These are phyloP conservation scores for Caenorhabditis sp. DNA, from an alignment of 2,888 invertebrate genomes.

Conservation along the genomic window DNA sequence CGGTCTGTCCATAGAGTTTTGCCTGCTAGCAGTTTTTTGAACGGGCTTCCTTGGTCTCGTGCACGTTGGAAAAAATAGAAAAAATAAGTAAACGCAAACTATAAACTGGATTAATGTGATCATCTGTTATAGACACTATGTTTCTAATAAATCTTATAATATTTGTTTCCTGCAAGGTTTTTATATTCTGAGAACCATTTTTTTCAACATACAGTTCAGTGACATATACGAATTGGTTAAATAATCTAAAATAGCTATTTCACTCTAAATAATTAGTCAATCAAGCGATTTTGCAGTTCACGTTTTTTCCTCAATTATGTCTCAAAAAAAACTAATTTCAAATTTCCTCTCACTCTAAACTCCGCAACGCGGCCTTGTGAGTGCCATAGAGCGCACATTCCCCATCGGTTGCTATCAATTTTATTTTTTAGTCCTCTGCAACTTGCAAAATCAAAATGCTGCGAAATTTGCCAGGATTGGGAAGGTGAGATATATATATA, in stretches of 20 bases:
- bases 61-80: not conserved
- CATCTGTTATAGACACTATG: not conserved
- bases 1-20: no score
- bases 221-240: not conserved
- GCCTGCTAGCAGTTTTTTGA: not conserved
- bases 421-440: not conserved
- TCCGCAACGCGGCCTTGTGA: not conserved
- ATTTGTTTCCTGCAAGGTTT: not conserved
- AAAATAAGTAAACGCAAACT: not conserved
- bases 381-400: not conserved
- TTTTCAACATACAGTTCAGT: no score
- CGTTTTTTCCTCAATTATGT: not conserved
- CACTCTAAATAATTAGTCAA: not conserved
- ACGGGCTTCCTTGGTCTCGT: not conserved
- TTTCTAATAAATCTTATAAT: not conserved
- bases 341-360: not conserved
- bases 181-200: no score
- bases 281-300: not conserved
- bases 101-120: not conserved
- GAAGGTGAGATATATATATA: no score
- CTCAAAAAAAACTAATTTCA: not conserved
- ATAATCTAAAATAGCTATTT: not conserved
- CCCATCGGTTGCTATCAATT: not conserved
- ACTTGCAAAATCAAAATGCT: constrained; percentile 18
- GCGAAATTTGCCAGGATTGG: constrained; percentile 30